Percentiles rank a stretch among this genome's conserved stretches.
Evolutionary conservation across 2,888 invertebrate genomes (phyloP).

Genomic region (Panopea generosa): DNA sequence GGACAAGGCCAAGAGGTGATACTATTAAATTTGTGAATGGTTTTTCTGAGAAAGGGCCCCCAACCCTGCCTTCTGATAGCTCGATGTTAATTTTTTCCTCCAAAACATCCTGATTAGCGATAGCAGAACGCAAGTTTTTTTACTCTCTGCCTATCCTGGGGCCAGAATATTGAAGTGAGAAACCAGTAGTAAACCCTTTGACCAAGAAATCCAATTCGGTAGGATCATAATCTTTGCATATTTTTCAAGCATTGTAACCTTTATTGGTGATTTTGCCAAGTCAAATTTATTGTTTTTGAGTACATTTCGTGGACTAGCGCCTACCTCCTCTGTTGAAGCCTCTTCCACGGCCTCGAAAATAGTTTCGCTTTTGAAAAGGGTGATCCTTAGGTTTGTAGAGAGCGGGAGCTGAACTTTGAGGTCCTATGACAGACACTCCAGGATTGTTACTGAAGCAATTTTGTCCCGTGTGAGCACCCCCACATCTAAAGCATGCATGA

Average conservation of each 20-base stretch:
- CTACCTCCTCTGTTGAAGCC: not conserved
- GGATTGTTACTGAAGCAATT: not conserved
- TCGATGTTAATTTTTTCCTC: constrained; percentile 14
- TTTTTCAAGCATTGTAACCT: not conserved
- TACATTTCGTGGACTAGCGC: not conserved
- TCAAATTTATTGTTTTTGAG: not conserved
- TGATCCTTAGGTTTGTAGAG: not conserved
- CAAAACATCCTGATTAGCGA: not conserved
- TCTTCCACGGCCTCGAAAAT: constrained; percentile 1
- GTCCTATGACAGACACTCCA: not conserved
- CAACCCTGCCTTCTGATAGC: constrained; percentile 13
- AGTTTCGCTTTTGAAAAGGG: not conserved
- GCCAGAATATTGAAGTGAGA: constrained; percentile 10
- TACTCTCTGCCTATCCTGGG: constrained; percentile 4
- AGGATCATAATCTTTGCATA: constrained; percentile 2
- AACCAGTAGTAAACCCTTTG: constrained; percentile 9
- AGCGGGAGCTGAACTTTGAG: not conserved
- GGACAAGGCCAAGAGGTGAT: constrained; percentile 42
- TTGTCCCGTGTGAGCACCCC: not conserved
- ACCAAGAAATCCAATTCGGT: not conserved
- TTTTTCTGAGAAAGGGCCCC: constrained; percentile 11
- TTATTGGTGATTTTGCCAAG: constrained; percentile 12
- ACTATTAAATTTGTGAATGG: constrained; percentile 22
- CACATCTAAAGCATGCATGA: constrained; percentile 4
- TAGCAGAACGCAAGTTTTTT: constrained; percentile 7